These are phyloP conservation scores for Apocrypta bakeri DNA, from an alignment of 1,140 invertebrate genomes.

Conservation along the genomic window DNA sequence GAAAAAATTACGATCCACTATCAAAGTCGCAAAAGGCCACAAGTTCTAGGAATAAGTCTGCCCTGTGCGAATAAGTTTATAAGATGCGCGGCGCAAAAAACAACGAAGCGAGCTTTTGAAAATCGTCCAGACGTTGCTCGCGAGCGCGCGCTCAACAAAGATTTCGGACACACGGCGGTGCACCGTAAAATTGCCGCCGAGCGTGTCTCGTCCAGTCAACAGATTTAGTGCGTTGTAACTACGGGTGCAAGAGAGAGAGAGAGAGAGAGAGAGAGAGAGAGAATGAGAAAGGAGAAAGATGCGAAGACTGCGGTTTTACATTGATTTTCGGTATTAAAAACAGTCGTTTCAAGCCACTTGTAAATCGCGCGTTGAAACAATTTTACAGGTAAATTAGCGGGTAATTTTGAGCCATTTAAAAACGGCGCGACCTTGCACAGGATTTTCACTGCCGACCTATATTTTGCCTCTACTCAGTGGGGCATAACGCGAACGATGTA, in stretches of 20 bases:
- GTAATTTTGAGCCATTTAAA: conserved; percentile 13
- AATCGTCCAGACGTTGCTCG: neutral
- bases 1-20: conserved; percentile 9
- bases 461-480: too few relatives aligned
- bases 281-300: neutral
- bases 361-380: conserved; percentile 7
- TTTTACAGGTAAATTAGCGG: conserved; percentile 6
- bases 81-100: neutral
- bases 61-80: neutral
- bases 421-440: conserved; percentile 11
- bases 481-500: too few relatives aligned
- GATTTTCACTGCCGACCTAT: neutral
- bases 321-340: conserved; percentile 20
- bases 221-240: neutral
- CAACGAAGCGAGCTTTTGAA: neutral
- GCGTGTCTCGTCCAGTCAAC: neutral
- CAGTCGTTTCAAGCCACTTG: neutral
- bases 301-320: conserved; percentile 8
- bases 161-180: neutral
- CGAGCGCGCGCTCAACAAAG: neutral
- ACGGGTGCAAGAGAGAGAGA: neutral
- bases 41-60: conserved; percentile 15
- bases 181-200: neutral
- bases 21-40: neutral
- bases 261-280: neutral